These are phyloP conservation scores for Panurus biarmicus DNA, from an alignment of 2,113 vertebrate species.

Conservation along the genomic window DNA sequence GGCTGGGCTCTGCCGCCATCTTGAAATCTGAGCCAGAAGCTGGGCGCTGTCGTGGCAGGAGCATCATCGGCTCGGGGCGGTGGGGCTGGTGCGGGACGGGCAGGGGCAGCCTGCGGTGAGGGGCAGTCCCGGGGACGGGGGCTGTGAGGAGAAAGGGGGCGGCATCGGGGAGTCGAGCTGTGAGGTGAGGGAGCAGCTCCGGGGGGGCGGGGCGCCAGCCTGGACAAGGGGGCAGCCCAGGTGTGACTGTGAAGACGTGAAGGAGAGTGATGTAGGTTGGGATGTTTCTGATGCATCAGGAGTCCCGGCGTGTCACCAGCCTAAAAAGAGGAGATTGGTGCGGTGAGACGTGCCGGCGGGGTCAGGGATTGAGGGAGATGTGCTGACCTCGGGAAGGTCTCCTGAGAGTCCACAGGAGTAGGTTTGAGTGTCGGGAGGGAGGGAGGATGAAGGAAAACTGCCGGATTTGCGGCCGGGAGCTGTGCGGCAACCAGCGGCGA, in stretches of 20 bases:
- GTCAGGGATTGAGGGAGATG: not conserved
- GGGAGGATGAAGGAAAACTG: constrained; percentile 84
- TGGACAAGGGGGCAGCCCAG: not conserved
- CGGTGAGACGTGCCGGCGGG: not conserved
- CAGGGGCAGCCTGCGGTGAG: not conserved
- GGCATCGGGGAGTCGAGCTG: not conserved
- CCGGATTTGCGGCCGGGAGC: constrained; percentile 89
- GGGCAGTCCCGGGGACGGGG: not conserved
- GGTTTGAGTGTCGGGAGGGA: not conserved
- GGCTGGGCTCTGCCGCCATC: constrained; percentile 38
- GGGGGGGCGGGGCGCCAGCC: not conserved
- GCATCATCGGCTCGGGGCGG: not conserved
- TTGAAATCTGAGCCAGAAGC: constrained; percentile 66
- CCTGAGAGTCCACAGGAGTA: not conserved
- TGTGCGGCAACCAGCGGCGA: constrained; percentile 92
- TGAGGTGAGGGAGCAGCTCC: not conserved
- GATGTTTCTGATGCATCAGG: not conserved
- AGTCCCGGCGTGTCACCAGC: not conserved
- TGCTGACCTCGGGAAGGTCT: not conserved
- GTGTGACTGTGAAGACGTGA: not conserved
- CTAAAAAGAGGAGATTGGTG: not conserved
- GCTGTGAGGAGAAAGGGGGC: not conserved
- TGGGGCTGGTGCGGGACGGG: not conserved
- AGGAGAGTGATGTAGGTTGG: not conserved
- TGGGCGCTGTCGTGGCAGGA: not conserved